Conservation (phyloP, 2,797 vertebrate species). For the Melanotaenia maccullochi region DNA sequence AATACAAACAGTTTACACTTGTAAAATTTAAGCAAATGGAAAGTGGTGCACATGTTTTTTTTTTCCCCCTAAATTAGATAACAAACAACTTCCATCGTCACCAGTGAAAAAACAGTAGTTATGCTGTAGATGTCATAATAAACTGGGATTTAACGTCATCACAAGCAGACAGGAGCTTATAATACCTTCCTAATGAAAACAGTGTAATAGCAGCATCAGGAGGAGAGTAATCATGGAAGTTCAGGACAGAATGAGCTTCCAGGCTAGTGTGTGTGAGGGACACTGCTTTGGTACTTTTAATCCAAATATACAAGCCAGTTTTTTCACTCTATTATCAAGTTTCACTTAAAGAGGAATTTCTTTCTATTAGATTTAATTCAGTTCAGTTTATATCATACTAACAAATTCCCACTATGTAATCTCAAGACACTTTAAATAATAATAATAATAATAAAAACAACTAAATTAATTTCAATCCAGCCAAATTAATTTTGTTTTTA, state of each 20-base stretch:
- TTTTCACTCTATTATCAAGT: too few species aligned
- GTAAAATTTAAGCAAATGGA: not conserved
- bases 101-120: not conserved
- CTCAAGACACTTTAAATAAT: too few species aligned
- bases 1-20: slow-evolving; percentile 2
- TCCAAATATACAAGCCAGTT: too few species aligned
- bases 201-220: slow-evolving; percentile 19
- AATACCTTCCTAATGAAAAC: slow-evolving; percentile 60
- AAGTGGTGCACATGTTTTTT: not conserved
- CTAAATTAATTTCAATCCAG: too few species aligned
- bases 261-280: not conserved
- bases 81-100: too few species aligned
- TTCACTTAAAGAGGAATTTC: not conserved
- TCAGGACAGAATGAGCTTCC: slow-evolving; percentile 15
- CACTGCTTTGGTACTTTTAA: too few species aligned
- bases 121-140: not conserved
- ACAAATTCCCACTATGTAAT: too few species aligned
- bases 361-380: not conserved
- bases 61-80: not conserved
- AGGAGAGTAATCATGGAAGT: slow-evolving; percentile 9
- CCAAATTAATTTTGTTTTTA: too few species aligned
- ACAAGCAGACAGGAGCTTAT: slow-evolving; percentile 30
- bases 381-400: too few species aligned
- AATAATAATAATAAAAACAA: too few species aligned
- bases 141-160: not conserved